These are phyloP conservation scores for Masnerella sp. DNA, from an alignment of 2,888 invertebrate genomes.

Conservation along the genomic window DNA sequence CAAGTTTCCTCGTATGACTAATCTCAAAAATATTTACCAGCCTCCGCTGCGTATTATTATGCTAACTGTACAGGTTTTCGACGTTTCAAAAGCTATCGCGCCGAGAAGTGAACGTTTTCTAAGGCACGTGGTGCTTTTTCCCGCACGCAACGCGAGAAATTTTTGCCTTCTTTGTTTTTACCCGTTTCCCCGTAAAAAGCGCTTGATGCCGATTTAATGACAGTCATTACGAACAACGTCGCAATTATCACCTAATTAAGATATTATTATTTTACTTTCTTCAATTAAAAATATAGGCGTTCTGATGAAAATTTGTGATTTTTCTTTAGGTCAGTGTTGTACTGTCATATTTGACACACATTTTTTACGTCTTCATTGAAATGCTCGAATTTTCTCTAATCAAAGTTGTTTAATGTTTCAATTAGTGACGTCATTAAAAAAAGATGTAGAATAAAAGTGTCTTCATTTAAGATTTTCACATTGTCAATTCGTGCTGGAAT, in stretches of 20 bases:
- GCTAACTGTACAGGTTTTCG: conserved; percentile 28
- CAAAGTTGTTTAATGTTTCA: too few relatives aligned
- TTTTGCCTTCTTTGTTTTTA: too few relatives aligned
- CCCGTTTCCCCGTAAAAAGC: too few relatives aligned
- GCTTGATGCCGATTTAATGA: too few relatives aligned
- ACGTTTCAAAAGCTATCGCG: not conserved
- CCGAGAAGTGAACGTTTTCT: conserved; percentile 4
- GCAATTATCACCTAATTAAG: too few relatives aligned
- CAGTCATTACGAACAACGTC: too few relatives aligned
- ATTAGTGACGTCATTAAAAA: too few relatives aligned
- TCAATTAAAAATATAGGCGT: conserved; percentile 12
- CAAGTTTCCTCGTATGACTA: conserved; percentile 47
- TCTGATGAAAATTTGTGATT: conserved; percentile 6
- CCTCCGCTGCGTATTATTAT: conserved; percentile 14
- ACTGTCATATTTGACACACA: conserved; percentile 19
- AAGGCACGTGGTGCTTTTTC: conserved; percentile 3
- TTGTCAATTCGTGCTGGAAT: too few relatives aligned
- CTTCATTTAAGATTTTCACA: too few relatives aligned
- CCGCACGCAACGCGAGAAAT: not conserved
- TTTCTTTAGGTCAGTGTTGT: conserved; percentile 4
- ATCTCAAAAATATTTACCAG: conserved; percentile 45
- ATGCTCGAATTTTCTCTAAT: too few relatives aligned
- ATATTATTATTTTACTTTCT: conserved; percentile 24
- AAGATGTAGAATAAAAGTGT: too few relatives aligned
- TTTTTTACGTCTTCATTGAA: too few relatives aligned